Conservation (phyloP, 1,140 invertebrate genomes). For the Hylyphantes graminicola region DNA sequence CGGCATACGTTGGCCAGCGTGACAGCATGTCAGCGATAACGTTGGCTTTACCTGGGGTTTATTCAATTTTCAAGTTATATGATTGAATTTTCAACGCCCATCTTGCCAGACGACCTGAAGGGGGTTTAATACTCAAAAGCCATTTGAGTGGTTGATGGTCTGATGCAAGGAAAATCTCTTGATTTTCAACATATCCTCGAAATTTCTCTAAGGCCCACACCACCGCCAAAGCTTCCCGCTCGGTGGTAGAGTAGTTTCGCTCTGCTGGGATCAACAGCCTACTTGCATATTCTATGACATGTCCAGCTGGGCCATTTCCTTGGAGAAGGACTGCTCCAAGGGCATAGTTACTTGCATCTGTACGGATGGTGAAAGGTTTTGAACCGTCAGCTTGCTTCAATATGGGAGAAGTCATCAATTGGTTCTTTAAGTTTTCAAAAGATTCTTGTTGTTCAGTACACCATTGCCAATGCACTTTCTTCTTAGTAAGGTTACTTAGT, state of each 20-base stretch:
- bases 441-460: slow-evolving; percentile 42
- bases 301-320: background rate
- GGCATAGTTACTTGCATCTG: slow-evolving; percentile 13
- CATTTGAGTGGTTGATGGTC: slow-evolving; percentile 70
- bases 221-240: slow-evolving; percentile 72
- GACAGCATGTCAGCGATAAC: background rate
- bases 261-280: slow-evolving; percentile 67
- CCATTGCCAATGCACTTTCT: slow-evolving; percentile 43
- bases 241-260: slow-evolving; percentile 68
- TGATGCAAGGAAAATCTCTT: slow-evolving; percentile 67
- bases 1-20: background rate
- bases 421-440: slow-evolving; percentile 42
- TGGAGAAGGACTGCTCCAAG: slow-evolving; percentile 30
- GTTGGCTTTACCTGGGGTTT: background rate
- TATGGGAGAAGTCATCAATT: slow-evolving; percentile 17
- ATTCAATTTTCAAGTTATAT: too few relatives aligned
- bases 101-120: background rate
- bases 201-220: slow-evolving; percentile 24
- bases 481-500: slow-evolving; percentile 61
- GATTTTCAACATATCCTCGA: slow-evolving; percentile 2
- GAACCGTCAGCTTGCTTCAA: slow-evolving; percentile 14
- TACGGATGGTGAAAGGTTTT: background rate
- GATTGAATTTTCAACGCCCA: too few relatives aligned
- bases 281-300: slow-evolving; percentile 69
- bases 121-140: slow-evolving; percentile 62